Conservation (phyloP, 2,797 vertebrate species). For the Pangasius krempfi region DNA sequence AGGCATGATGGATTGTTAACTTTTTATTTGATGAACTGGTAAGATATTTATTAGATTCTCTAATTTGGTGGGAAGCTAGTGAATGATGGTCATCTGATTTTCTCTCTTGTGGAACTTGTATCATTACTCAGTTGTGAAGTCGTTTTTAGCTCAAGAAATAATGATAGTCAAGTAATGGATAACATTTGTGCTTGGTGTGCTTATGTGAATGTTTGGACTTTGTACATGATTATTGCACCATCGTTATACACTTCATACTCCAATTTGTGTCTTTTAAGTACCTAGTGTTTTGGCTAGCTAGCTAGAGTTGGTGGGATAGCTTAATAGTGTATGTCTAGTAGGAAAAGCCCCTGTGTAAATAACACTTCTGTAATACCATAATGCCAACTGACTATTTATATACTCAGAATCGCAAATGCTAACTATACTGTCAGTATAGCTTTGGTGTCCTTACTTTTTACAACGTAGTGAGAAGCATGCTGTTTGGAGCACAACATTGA, state of each 20-base stretch:
- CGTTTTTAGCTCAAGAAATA: background rate
- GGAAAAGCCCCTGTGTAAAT: background rate
- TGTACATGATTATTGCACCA: background rate
- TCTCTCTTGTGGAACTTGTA: background rate
- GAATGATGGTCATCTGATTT: background rate
- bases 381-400: background rate
- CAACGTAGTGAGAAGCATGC: background rate
- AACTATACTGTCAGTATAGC: background rate
- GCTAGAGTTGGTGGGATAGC: background rate
- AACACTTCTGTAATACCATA: background rate
- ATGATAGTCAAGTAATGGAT: background rate
- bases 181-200: background rate
- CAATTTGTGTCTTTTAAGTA: background rate
- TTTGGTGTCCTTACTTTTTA: background rate
- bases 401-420: background rate
- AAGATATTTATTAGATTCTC: background rate
- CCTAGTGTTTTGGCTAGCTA: background rate
- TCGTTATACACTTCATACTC: too few species aligned
- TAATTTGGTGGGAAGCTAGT: constrained; percentile 1
- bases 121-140: background rate
- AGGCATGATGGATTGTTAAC: background rate
- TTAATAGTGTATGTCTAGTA: background rate
- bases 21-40: background rate
- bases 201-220: background rate
- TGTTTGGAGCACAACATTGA: background rate